Evolutionary conservation across 1,140 invertebrate genomes (phyloP).

Genomic region (Mamestra configurata): DNA sequence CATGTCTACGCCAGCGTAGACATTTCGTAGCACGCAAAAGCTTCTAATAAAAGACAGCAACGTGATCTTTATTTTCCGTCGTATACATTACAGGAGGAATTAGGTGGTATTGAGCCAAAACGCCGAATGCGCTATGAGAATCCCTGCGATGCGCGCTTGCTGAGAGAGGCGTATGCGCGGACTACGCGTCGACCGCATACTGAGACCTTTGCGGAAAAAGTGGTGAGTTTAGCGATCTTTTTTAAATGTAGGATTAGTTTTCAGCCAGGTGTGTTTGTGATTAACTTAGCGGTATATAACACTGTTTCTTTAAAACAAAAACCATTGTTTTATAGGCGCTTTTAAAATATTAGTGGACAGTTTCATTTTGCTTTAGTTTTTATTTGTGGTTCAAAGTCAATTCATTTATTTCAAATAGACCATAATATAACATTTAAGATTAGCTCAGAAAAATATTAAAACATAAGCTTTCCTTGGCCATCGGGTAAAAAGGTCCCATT

Average conservation of each 20-base stretch:
- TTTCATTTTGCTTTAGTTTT: too few relatives aligned
- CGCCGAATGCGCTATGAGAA: conserved; percentile 82
- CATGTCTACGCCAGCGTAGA: conserved; percentile 15
- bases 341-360: too few relatives aligned
- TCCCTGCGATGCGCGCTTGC: conserved; percentile 75
- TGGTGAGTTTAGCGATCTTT: conserved; percentile 61
- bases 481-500: too few relatives aligned
- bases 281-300: too few relatives aligned
- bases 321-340: too few relatives aligned
- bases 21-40: conserved; percentile 6
- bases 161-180: conserved; percentile 81
- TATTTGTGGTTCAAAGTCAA: too few relatives aligned
- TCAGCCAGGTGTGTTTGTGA: too few relatives aligned
- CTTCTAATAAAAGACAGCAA: background rate
- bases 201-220: conserved; percentile 82
- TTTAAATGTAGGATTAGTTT: background rate
- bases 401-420: too few relatives aligned
- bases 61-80: background rate
- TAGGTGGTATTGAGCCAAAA: conserved; percentile 78
- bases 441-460: too few relatives aligned
- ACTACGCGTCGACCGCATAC: conserved; percentile 78
- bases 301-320: background rate
- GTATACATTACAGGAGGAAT: conserved; percentile 73
- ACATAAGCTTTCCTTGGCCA: too few relatives aligned
- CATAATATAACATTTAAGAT: too few relatives aligned